Evolutionary conservation across 2,113 vertebrate genomes (phyloP).

Genomic region (Phoenicopterus ruber): DNA sequence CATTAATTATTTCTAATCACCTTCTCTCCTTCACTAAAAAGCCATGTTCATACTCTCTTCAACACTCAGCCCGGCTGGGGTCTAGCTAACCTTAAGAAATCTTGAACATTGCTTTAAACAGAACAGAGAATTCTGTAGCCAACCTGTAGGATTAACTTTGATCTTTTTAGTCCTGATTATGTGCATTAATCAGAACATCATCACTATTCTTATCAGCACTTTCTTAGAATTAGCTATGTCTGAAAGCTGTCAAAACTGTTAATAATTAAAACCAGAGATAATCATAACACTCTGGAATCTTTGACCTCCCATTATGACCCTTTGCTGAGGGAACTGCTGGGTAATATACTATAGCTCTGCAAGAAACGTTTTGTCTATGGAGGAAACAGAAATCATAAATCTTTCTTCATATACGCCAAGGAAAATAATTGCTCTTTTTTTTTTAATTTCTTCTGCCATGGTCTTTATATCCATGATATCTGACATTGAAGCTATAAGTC

Average conservation of each 20-base stretch:
- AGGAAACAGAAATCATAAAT: constrained; percentile 29
- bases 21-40: background rate
- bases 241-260: background rate
- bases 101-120: background rate
- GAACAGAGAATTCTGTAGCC: background rate
- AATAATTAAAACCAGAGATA: background rate
- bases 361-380: background rate
- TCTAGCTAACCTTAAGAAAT: background rate
- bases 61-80: background rate
- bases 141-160: background rate
- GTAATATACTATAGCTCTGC: background rate
- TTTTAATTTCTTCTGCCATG: background rate
- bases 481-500: background rate
- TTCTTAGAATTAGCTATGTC: background rate
- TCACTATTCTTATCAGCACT: background rate
- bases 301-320: background rate
- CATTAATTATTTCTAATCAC: background rate
- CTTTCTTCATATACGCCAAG: background rate
- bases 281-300: background rate
- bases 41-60: background rate
- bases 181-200: background rate
- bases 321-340: background rate
- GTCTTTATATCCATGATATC: background rate
- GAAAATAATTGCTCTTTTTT: background rate
- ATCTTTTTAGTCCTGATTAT: background rate